Evolutionary conservation across 2,797 vertebrate species (phyloP).

Genomic region (Apodemus agrarius): DNA sequence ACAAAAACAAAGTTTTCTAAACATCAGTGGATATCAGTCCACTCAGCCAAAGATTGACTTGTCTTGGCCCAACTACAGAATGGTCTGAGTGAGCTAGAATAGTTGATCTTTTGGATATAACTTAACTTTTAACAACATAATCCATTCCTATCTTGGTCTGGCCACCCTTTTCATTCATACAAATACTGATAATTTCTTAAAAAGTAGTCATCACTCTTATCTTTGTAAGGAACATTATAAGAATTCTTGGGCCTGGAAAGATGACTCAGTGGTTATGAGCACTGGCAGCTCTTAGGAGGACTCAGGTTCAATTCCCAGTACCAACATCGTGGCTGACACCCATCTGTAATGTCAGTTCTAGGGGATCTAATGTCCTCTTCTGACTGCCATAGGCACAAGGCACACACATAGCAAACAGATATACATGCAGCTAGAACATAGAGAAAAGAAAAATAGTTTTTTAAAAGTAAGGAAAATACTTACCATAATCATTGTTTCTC

Average conservation of each 20-base stretch:
- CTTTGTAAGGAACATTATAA: neutral
- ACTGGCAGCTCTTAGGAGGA: neutral
- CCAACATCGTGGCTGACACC: neutral
- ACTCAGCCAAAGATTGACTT: conserved; percentile 18
- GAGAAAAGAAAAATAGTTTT: neutral
- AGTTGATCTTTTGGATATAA: neutral
- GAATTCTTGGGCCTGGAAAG: neutral
- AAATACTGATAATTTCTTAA: neutral
- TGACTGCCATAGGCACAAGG: too few relatives aligned
- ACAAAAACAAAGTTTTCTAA: conserved; percentile 45
- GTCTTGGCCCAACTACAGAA: neutral
- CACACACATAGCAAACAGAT: neutral
- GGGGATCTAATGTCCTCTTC: neutral
- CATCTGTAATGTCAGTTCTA: neutral
- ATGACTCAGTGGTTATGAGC: neutral
- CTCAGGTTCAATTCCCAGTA: too few relatives aligned
- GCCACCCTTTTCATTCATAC: neutral
- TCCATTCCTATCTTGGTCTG: neutral
- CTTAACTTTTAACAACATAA: neutral
- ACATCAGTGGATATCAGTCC: neutral
- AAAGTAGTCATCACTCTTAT: neutral
- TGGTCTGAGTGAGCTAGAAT: neutral
- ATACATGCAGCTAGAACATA: neutral
- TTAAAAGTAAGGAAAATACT: neutral
- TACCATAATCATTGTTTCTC: neutral